Base-by-base conservation (phyloP, 2,888 invertebrate genomes). In the Scrobipalpa costella region DNA sequence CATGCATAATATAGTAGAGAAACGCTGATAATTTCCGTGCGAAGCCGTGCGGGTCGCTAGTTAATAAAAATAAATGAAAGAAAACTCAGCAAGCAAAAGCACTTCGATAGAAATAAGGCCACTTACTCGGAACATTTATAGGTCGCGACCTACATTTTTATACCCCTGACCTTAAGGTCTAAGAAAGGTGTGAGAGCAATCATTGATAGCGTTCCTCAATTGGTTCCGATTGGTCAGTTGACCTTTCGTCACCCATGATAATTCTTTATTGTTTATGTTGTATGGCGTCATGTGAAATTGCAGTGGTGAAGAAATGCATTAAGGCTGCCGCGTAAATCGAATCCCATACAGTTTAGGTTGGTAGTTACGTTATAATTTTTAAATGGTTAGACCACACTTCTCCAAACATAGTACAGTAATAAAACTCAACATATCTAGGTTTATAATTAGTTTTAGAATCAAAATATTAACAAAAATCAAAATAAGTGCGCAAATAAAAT, bases 131-230 rank as follows among this genome's bases (percentile, higher is more conserved):
- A 21, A 1, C 27, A 33, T 27, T 34, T 34, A 3, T n/a, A n/a
- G n/a, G 27, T 9, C 33, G 33, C 34, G 55, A 55, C 55, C 55
- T 55, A 55, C 13, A 55, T 34, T 27, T 27, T 55, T 61, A 13
- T 47, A 44, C 19, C 44, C 44, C 27, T n/a, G 13, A 21, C 19
- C 19, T 64, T 19, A n/a, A 49, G 61, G 44, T 38, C 33, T 17
- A 44, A 62, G 62, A 55, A 62, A 62, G 62, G 62, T 57, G 57
- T 33, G 57, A 57, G 15, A 19, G 33, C 34, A 47, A 57, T 44
- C 13, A 47, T 33, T 19, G 13, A 55, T 7, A 8, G 15, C 17
- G 49, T 21, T 21, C 55, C 8, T 40, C 38, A 63, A 63, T 63
- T 63, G 63, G 19, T 8, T 15, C 9, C 19, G 40, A 62, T 57